Evolutionary conservation across 2,888 invertebrate species (phyloP).

Genomic region (Blastobasis lacticolella): DNA sequence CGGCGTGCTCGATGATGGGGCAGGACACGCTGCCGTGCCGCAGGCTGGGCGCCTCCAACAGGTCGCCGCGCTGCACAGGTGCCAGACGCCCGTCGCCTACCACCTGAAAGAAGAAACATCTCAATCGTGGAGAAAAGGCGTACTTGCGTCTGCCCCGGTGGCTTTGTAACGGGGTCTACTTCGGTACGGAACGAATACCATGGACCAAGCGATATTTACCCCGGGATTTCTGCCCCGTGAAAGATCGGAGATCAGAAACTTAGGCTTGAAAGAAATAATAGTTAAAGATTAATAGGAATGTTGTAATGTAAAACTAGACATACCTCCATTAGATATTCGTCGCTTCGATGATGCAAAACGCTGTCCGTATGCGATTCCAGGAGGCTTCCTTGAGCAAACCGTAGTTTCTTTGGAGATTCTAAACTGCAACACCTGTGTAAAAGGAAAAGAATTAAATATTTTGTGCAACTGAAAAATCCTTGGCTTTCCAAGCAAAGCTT

Average conservation of each 20-base stretch:
- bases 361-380: slow-evolving; percentile 73
- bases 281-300: no score
- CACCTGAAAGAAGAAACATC: slow-evolving; percentile 41
- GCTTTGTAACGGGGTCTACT: no score
- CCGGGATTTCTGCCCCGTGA: no score
- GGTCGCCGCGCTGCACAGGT: slow-evolving; percentile 59
- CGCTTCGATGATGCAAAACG: slow-evolving; percentile 65
- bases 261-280: no score
- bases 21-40: slow-evolving; percentile 78
- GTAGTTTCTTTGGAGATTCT: slow-evolving; percentile 87
- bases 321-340: slow-evolving; percentile 69
- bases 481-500: no score
- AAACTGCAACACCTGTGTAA: slow-evolving; percentile 81
- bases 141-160: no score
- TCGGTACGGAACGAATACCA: no score
- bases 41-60: slow-evolving; percentile 64
- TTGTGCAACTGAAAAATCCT: no score
- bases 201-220: no score
- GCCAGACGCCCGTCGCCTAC: slow-evolving; percentile 74
- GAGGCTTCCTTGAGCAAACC: slow-evolving; percentile 83
- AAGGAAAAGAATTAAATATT: not conserved
- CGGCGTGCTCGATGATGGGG: slow-evolving; percentile 78
- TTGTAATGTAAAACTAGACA: slow-evolving; percentile 7
- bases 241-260: no score
- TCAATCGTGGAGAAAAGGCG: no score